Evolutionary conservation across 2,888 invertebrate species (phyloP).

Genomic region (Conus canariensis): DNA sequence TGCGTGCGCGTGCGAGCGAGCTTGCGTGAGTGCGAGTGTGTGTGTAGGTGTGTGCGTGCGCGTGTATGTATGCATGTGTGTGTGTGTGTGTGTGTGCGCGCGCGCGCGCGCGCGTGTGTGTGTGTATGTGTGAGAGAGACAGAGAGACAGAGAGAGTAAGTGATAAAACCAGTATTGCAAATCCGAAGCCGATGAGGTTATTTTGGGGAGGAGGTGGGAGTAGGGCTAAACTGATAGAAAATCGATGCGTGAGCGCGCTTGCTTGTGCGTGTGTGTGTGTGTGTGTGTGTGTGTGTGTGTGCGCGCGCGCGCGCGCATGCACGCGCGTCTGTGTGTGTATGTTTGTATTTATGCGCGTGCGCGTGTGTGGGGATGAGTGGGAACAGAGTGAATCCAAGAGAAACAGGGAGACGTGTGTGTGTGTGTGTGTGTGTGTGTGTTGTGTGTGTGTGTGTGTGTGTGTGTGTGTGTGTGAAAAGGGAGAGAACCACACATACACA

Average conservation of each 20-base stretch:
- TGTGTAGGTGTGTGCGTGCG: not conserved
- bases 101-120: not conserved
- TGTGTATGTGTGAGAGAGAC: not conserved
- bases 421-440: not conserved
- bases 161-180: too few species aligned
- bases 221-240: too few species aligned
- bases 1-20: not conserved
- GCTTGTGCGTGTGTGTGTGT: not conserved
- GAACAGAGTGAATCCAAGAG: too few species aligned
- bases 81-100: not conserved
- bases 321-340: not conserved
- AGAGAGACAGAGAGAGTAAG: too few species aligned
- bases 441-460: not conserved
- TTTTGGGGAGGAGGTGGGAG: too few species aligned
- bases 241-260: too few species aligned
- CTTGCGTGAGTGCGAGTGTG: not conserved
- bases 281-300: not conserved
- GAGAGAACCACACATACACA: too few species aligned
- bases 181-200: too few species aligned
- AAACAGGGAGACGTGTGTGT: not conserved
- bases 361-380: not conserved
- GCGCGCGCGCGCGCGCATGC: not conserved
- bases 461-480: not conserved
- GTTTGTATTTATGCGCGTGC: not conserved
- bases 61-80: not conserved